Conservation (phyloP, 2,797 vertebrate genomes). For the Bradypodion pumilum region DNA sequence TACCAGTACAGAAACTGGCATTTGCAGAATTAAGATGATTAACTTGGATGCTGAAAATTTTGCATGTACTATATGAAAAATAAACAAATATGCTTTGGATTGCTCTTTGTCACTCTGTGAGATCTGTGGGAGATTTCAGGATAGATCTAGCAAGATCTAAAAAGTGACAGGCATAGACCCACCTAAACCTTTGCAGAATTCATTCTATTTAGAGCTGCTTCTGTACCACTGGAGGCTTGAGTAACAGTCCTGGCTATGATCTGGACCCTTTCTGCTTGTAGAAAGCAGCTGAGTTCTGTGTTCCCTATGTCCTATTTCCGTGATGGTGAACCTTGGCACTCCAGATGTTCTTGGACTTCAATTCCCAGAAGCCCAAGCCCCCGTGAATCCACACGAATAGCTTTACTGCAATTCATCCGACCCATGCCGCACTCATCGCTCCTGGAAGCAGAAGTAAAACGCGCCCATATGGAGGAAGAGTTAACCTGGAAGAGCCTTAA, state of each 20-base stretch:
- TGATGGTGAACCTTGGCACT: too few relatives aligned
- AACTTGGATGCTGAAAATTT: slow-evolving; percentile 44
- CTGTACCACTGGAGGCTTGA: background rate
- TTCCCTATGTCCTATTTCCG: background rate
- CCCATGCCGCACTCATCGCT: too few relatives aligned
- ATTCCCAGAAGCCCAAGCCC: too few relatives aligned
- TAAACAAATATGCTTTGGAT: slow-evolving; percentile 65
- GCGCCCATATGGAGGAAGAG: too few relatives aligned
- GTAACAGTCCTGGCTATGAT: background rate
- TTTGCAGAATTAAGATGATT: slow-evolving; percentile 47
- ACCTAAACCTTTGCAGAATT: background rate
- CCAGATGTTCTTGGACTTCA: too few relatives aligned
- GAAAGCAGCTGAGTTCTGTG: background rate
- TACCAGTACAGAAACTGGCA: slow-evolving; percentile 41
- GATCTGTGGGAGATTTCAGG: slow-evolving; percentile 21
- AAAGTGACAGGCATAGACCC: background rate
- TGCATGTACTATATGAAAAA: slow-evolving; percentile 65
- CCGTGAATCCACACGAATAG: too few relatives aligned
- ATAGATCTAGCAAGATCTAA: background rate
- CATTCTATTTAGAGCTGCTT: background rate
- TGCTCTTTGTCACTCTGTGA: slow-evolving; percentile 11
- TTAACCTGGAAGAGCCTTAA: too few relatives aligned
- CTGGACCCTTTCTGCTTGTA: background rate
- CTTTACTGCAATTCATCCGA: too few relatives aligned
- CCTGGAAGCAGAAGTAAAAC: too few relatives aligned